phyloP scores from a whole-genome alignment of 2,113 vertebrate genomes.

The Brienomyrus longianalis region DNA sequence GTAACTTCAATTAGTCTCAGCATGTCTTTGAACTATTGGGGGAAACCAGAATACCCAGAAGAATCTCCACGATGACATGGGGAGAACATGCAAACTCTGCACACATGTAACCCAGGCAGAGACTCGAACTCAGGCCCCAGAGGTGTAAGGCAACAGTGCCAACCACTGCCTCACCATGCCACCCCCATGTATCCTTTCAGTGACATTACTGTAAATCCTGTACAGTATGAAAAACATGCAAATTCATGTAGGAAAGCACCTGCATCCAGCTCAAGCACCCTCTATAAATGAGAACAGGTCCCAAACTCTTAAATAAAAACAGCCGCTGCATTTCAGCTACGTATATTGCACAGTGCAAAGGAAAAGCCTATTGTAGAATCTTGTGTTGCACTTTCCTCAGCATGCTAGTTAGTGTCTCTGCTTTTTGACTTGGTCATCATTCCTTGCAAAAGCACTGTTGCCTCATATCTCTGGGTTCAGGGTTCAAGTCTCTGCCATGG shows the following conservation, averaged over 20 bases:
- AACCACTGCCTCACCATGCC: too few species aligned
- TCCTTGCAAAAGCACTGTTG: too few species aligned
- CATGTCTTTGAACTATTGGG: too few species aligned
- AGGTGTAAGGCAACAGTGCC: too few species aligned
- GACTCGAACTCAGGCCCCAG: too few species aligned
- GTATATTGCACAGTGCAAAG: background rate
- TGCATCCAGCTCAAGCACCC: background rate
- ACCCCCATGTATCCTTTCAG: background rate
- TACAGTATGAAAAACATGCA: too few species aligned
- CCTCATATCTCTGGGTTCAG: background rate
- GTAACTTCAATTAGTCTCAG: too few species aligned
- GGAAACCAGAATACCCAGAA: too few species aligned
- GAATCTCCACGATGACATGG: too few species aligned
- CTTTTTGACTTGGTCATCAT: background rate
- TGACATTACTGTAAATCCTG: background rate
- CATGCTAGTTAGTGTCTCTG: background rate
- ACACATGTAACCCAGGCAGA: too few species aligned
- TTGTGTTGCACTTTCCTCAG: background rate
- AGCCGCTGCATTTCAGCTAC: background rate
- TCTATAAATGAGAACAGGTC: background rate
- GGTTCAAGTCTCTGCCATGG: background rate
- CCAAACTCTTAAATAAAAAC: background rate
- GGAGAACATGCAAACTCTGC: too few species aligned
- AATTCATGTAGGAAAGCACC: background rate
- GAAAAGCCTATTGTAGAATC: background rate